phyloP scores from a whole-genome alignment of 2,797 vertebrate genomes.

The Poeciliopsis turneri region DNA sequence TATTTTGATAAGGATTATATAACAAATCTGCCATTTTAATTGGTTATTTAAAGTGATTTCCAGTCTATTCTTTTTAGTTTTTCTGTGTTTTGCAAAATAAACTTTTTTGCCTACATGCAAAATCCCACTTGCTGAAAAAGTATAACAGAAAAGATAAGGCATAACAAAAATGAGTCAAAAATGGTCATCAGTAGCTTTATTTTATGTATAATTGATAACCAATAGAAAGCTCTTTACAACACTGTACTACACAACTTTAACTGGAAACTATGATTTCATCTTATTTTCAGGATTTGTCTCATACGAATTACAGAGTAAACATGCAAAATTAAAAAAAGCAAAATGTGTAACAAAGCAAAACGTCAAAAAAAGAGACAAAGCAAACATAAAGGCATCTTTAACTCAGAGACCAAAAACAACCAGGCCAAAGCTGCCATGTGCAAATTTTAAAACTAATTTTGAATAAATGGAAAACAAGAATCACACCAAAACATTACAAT shows the following conservation, averaged over 20 bases:
- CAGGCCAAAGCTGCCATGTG: conserved; percentile 64
- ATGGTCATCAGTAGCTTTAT: conserved; percentile 48
- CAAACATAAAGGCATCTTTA: conserved; percentile 6
- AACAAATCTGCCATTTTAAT: neutral
- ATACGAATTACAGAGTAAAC: conserved; percentile 19
- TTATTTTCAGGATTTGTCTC: conserved; percentile 15
- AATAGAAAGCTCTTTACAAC: conserved; percentile 37
- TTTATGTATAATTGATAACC: conserved; percentile 31
- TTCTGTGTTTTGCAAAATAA: neutral
- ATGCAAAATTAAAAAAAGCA: conserved; percentile 37
- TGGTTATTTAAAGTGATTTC: neutral
- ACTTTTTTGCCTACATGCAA: neutral
- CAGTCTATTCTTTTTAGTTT: neutral
- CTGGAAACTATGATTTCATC: conserved; percentile 11
- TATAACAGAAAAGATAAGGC: conserved; percentile 11
- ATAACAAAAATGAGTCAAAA: conserved; percentile 52
- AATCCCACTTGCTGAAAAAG: neutral
- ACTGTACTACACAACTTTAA: conserved; percentile 22
- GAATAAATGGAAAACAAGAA: conserved; percentile 44
- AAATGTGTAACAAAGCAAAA: conserved; percentile 31
- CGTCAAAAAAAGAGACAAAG: conserved; percentile 23
- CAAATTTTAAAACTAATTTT: conserved; percentile 38
- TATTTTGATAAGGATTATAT: neutral
- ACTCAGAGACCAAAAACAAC: conserved; percentile 49
- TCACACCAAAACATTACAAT: conserved; percentile 18